Percentiles rank a stretch among this genome's conserved stretches.
Conservation (phyloP, 2,113 vertebrate species). For the Lanius collurio region DNA sequence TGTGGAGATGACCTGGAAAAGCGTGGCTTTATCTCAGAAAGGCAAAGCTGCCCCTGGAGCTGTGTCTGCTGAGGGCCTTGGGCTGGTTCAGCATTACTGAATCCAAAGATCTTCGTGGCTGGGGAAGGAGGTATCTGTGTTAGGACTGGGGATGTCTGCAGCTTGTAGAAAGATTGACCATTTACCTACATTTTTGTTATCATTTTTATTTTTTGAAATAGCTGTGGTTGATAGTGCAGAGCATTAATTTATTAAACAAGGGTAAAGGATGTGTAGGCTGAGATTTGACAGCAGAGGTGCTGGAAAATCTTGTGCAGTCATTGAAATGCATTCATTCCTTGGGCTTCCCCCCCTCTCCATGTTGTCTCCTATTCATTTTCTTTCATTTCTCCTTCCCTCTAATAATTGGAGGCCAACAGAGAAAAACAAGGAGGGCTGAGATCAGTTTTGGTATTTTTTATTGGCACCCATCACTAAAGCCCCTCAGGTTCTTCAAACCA, state of each 20-base stretch:
- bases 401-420: not conserved
- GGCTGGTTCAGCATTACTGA: not conserved
- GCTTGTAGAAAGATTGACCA: not conserved
- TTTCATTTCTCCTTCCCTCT: not conserved
- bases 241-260: not conserved
- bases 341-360: not conserved
- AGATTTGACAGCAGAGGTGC: not conserved
- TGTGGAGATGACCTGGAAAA: not conserved
- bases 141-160: not conserved
- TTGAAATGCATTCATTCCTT: not conserved
- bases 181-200: not conserved
- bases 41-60: not conserved
- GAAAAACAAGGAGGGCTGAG: not conserved
- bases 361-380: not conserved
- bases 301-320: not conserved
- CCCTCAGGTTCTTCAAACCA: conserved; percentile 33
- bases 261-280: not conserved
- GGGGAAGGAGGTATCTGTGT: not conserved
- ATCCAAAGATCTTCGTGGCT: not conserved
- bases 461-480: conserved; percentile 17
- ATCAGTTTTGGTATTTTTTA: not conserved
- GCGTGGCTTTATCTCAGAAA: not conserved
- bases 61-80: not conserved
- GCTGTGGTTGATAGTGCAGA: not conserved
- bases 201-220: not conserved